Evolutionary conservation across 1,140 invertebrate species (phyloP).

Genomic region (Scaptomyza graminum): DNA sequence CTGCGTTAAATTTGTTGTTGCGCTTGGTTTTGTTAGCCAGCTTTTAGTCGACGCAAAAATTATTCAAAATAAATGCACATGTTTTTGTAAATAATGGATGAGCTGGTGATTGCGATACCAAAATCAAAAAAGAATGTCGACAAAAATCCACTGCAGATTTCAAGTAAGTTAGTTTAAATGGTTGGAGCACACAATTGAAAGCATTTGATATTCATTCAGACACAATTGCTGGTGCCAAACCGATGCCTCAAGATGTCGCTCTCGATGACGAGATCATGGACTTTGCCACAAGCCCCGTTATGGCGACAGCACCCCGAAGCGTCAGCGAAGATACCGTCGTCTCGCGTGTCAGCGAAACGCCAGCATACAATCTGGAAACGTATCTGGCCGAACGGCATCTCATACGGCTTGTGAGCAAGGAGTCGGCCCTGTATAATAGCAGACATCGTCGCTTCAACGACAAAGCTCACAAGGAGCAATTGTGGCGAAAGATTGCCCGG

Average conservation of each 20-base stretch:
- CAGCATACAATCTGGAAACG: constrained; percentile 8
- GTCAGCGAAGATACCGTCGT: background rate
- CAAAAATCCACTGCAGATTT: background rate
- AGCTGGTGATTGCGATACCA: background rate
- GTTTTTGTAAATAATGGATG: background rate
- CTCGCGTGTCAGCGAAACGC: background rate
- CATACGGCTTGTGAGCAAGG: constrained; percentile 31
- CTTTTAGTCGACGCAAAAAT: background rate
- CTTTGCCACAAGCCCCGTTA: background rate
- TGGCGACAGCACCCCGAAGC: too few relatives aligned
- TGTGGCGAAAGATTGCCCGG: constrained; percentile 49
- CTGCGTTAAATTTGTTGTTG: background rate
- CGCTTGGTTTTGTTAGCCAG: background rate
- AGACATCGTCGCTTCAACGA: constrained; percentile 39
- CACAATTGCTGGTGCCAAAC: too few relatives aligned
- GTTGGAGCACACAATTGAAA: background rate
- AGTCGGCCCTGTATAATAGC: constrained; percentile 38
- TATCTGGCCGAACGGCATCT: constrained; percentile 19
- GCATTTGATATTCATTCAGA: background rate
- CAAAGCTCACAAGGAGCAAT: constrained; percentile 23
- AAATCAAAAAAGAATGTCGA: background rate
- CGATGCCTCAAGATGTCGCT: background rate
- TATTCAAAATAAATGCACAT: background rate
- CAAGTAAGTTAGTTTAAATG: background rate
- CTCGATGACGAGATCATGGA: background rate